These are phyloP conservation scores for Drosophila borealis DNA, from an alignment of 2,888 invertebrate genomes.

Conservation along the genomic window DNA sequence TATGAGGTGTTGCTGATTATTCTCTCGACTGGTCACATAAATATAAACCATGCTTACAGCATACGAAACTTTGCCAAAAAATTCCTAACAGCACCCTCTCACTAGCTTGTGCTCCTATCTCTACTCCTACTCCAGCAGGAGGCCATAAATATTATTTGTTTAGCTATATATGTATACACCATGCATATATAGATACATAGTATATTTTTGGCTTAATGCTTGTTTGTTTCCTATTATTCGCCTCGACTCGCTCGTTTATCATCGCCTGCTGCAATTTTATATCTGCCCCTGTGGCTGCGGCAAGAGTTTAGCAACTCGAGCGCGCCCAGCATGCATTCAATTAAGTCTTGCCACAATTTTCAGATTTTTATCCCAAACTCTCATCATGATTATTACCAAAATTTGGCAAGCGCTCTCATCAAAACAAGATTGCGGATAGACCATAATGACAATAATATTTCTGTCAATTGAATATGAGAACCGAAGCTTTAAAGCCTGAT, in stretches of 20 bases:
- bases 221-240: conserved; percentile 68
- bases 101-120: conserved; percentile 5
- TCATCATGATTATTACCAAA: conserved; percentile 50
- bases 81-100: conserved; percentile 21
- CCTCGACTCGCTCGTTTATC: conserved; percentile 67
- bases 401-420: conserved; percentile 44
- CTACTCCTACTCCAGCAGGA: conserved; percentile 20
- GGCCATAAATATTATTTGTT: conserved; percentile 76
- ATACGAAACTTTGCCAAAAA: conserved; percentile 60
- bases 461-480: too few relatives aligned
- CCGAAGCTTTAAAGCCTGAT: too few relatives aligned
- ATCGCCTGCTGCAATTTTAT: conserved; percentile 50
- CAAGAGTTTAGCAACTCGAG: conserved; percentile 36
- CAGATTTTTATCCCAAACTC: conserved; percentile 50
- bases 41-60: conserved; percentile 47
- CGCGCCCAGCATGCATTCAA: conserved; percentile 70
- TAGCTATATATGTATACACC: conserved; percentile 43
- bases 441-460: too few relatives aligned
- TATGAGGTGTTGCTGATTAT: conserved; percentile 79
- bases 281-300: conserved; percentile 41
- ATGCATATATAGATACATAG: conserved; percentile 11
- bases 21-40: conserved; percentile 59
- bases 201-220: conserved; percentile 71
- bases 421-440: not conserved
- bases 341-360: conserved; percentile 57